Base-by-base conservation (phyloP, 2,797 vertebrate genomes). In the Amniataba percoides region DNA sequence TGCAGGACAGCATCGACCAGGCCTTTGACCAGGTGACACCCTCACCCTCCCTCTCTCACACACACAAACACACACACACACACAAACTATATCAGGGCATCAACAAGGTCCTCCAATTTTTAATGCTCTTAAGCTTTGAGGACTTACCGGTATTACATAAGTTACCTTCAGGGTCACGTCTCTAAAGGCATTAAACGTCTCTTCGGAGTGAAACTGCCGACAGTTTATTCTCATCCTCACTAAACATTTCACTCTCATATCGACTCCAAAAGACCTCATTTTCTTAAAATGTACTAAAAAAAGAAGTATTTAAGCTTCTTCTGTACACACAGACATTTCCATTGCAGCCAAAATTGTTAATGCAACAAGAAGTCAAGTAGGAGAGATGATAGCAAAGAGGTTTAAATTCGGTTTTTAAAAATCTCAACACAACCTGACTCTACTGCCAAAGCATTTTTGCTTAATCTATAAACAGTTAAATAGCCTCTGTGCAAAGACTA, bases 1-100 rank as follows among this genome's bases (percentile, higher is more conserved):
- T 98, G 74, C 96, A 97, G 88, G 96, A 98, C 82, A 96, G 96
- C 87, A 97, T 96, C 0, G 96, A 97, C 88, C 96, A 97, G 84
- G 95, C 95, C 13, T 95, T 97, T 63, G 95, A 97, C 90, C 96
- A 96, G 96, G 97, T 98, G 88, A 91, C 53, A 19, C 67, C 12
- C 63, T 18, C 46, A 36, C 55, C 13, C 23, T 53, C 68, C 14
- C 58, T 14, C 52, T 5, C 25, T 56, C 73, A 63, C 57, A 18
- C 34, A 36, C 21, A 39, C 43, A 70, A 45, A 70, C n/a, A 34
- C 58, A 21, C 27, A 18, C 43, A 53, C 18, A 12, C 49, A 62
- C 21, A 52, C 42, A 13, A 14, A 55, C 23, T 14, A 11, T 36
- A 52, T 12, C 43, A 45, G 19, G 27, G 39, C 13, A 34, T 36